Conservation (phyloP, 2,888 invertebrate species). For the Azorinus chamasolen region DNA sequence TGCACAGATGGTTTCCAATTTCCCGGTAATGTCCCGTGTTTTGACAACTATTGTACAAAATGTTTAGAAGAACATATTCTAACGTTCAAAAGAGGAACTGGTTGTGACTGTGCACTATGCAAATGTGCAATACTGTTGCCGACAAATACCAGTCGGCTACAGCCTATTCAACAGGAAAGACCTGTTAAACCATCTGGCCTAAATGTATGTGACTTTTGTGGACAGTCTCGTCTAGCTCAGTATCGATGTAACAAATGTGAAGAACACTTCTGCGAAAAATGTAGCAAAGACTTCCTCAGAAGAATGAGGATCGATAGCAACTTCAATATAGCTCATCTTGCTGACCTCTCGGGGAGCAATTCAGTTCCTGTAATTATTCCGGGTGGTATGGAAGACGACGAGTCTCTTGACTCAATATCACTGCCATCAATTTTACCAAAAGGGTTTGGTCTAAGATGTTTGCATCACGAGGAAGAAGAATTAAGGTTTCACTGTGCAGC, state of each 20-base stretch:
- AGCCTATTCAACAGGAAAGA: slow-evolving; percentile 7
- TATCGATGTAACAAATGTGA: slow-evolving; percentile 56
- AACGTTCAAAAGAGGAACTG: slow-evolving; percentile 56
- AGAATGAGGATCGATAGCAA: slow-evolving; percentile 56
- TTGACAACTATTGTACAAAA: slow-evolving; percentile 51
- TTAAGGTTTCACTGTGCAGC: slow-evolving; percentile 49
- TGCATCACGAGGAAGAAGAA: slow-evolving; percentile 50
- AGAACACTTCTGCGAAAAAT: slow-evolving; percentile 62
- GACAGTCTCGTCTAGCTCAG: slow-evolving; percentile 47
- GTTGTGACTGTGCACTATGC: slow-evolving; percentile 60
- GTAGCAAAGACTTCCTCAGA: slow-evolving; percentile 53
- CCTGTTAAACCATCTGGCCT: slow-evolving; percentile 18
- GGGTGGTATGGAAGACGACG: slow-evolving; percentile 34
- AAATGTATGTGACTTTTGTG: slow-evolving; percentile 46
- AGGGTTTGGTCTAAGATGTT: slow-evolving; percentile 49
- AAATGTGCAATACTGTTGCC: slow-evolving; percentile 54
- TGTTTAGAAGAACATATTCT: slow-evolving; percentile 60
- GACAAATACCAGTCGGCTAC: slow-evolving; percentile 5
- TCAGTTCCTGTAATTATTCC: slow-evolving; percentile 26
- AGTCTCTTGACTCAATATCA: slow-evolving; percentile 42
- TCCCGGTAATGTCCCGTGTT: slow-evolving; percentile 48
- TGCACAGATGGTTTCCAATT: slow-evolving; percentile 47
- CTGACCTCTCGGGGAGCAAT: slow-evolving; percentile 44
- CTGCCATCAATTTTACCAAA: slow-evolving; percentile 45
- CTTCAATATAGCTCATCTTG: slow-evolving; percentile 41